Conservation (phyloP, 2,797 vertebrate species). For the Tapera naevia region DNA sequence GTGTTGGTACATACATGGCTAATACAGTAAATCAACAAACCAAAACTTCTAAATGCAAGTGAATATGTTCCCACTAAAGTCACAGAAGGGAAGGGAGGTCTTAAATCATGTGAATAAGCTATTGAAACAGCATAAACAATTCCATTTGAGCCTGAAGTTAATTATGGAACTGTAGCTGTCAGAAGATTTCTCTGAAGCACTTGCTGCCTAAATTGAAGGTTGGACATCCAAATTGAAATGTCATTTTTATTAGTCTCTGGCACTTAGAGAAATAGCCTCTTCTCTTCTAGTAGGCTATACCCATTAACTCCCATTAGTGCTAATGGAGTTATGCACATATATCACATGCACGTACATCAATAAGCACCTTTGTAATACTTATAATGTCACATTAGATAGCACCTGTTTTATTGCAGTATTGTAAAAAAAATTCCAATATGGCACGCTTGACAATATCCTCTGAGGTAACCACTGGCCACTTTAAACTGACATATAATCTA, state of each 20-base stretch:
- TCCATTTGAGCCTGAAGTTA: constrained; percentile 21
- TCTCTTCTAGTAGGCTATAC: neutral
- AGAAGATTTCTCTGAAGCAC: constrained; percentile 27
- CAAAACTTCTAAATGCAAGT: neutral
- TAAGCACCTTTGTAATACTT: neutral
- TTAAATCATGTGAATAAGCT: neutral
- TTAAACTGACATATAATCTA: neutral
- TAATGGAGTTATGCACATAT: constrained; percentile 35
- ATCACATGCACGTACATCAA: neutral
- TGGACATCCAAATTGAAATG: constrained; percentile 56
- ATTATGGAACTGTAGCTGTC: constrained; percentile 46
- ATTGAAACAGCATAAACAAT: constrained; percentile 29
- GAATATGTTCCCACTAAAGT: neutral
- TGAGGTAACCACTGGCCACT: neutral
- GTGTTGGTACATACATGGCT: neutral
- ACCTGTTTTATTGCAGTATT: neutral
- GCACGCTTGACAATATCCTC: neutral
- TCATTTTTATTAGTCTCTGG: constrained; percentile 50
- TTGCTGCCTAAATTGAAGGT: constrained; percentile 50
- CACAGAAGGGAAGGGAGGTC: neutral
- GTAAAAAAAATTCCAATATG: neutral
- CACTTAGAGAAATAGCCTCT: constrained; percentile 34
- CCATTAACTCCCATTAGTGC: constrained; percentile 52
- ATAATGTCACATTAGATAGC: neutral
- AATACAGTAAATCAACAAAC: neutral